Evolutionary conservation across 2,888 invertebrate genomes (phyloP).

Genomic region (Diaperis boleti): DNA sequence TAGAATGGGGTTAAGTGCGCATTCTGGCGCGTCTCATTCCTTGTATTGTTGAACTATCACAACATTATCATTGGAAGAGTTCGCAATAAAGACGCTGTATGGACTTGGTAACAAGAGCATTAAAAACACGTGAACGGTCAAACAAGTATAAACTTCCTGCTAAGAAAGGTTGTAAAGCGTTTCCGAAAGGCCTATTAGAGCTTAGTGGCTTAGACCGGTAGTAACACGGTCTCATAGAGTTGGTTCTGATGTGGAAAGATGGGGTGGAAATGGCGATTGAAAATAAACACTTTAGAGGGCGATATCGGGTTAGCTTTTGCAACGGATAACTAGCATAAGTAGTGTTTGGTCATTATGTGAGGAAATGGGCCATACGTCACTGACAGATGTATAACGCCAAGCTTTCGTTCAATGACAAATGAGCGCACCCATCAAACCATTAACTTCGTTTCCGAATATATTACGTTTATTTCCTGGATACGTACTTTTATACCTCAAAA

Average conservation of each 20-base stretch:
- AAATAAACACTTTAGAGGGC: slow-evolving; percentile 42
- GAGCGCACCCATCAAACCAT: slow-evolving; percentile 34
- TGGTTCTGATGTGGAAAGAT: slow-evolving; percentile 32
- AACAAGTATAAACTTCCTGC: slow-evolving; percentile 40
- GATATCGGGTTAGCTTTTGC: slow-evolving; percentile 38
- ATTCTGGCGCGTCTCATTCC: slow-evolving; percentile 11
- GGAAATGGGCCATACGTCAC: slow-evolving; percentile 45
- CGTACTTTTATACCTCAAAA: not conserved
- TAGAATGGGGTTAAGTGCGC: slow-evolving; percentile 28
- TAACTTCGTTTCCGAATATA: slow-evolving; percentile 32
- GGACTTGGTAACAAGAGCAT: slow-evolving; percentile 17
- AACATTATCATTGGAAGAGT: slow-evolving; percentile 10
- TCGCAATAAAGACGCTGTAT: slow-evolving; percentile 19
- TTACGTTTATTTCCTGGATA: slow-evolving; percentile 16
- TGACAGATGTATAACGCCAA: slow-evolving; percentile 41
- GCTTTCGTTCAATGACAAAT: slow-evolving; percentile 38
- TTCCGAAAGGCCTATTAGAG: slow-evolving; percentile 45
- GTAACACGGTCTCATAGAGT: slow-evolving; percentile 35
- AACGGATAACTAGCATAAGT: slow-evolving; percentile 44
- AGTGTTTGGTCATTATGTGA: slow-evolving; percentile 43
- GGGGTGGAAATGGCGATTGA: slow-evolving; percentile 43
- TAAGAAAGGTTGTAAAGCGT: slow-evolving; percentile 42
- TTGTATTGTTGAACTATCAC: slow-evolving; percentile 31
- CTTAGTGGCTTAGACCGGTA: slow-evolving; percentile 45
- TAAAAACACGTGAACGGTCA: slow-evolving; percentile 35